Percentiles rank a stretch among this genome's conserved stretches.
phyloP scores from a whole-genome alignment of 2,888 invertebrate species.

The Epirrhoe tristata region DNA sequence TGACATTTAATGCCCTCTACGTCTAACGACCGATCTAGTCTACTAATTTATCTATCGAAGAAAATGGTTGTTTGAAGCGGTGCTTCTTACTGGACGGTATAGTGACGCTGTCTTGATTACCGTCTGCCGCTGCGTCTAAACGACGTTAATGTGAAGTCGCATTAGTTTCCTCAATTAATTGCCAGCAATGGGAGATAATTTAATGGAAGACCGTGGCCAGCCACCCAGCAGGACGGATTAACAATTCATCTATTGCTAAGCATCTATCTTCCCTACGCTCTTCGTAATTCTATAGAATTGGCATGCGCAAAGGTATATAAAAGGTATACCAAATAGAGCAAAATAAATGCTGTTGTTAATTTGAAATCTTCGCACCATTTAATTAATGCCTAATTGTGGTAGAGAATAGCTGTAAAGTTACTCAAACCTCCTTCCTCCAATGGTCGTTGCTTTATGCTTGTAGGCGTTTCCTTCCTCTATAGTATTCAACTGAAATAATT shows the following conservation, averaged over 20 bases:
- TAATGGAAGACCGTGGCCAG: conserved; percentile 6
- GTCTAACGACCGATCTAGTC: background rate
- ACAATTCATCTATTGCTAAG: background rate
- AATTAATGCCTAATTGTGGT: too few species aligned
- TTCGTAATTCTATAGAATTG: background rate
- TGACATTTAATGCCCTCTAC: background rate
- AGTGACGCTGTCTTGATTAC: conserved; percentile 13
- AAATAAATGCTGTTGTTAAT: too few species aligned
- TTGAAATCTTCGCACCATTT: too few species aligned
- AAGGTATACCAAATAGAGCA: too few species aligned
- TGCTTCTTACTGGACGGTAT: background rate
- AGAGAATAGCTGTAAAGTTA: too few species aligned
- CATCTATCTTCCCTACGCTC: background rate
- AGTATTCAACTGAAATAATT: too few species aligned
- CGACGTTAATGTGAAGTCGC: conserved; percentile 3
- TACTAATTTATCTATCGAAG: background rate
- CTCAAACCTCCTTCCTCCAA: too few species aligned
- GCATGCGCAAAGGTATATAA: background rate
- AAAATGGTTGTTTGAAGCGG: background rate
- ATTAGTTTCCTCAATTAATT: conserved; percentile 23
- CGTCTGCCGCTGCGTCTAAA: conserved; percentile 11
- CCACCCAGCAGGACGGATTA: conserved; percentile 7
- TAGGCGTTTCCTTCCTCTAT: too few species aligned
- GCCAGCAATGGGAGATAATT: conserved; percentile 13
- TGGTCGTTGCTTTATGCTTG: too few species aligned